Evolutionary conservation across 2,888 invertebrate genomes (phyloP).

Genomic region (Cenopis cana): DNA sequence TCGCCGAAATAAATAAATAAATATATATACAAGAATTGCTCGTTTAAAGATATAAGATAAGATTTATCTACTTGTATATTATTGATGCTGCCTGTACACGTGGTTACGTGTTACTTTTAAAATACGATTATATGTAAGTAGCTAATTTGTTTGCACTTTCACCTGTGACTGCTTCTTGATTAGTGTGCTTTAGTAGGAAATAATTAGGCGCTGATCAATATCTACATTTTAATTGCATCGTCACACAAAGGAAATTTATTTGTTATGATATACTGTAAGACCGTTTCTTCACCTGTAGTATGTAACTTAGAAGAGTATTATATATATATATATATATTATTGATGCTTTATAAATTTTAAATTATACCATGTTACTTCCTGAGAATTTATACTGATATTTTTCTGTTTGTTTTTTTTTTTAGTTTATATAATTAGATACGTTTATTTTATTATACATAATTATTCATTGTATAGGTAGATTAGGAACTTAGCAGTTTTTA

Average conservation of each 20-base stretch:
- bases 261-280: neutral
- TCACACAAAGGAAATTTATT: conserved; percentile 15
- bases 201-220: neutral
- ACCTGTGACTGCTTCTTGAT: conserved; percentile 5
- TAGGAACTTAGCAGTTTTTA: neutral
- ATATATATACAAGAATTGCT: too few relatives aligned
- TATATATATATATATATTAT: neutral
- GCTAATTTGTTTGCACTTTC: neutral
- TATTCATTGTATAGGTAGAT: neutral
- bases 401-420: neutral
- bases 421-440: neutral
- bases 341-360: neutral
- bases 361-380: neutral
- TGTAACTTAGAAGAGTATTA: too few relatives aligned
- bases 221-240: neutral
- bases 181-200: conserved; percentile 11
- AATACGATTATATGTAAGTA: neutral
- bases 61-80: conserved; percentile 2
- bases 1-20: too few relatives aligned
- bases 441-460: too few relatives aligned
- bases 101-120: neutral
- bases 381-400: neutral
- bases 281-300: neutral
- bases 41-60: too few relatives aligned
- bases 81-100: conserved; percentile 1